A percentile compares a stretch with the other conserved stretches of the same genome.
These are phyloP conservation scores for Micrasema longulum DNA, from an alignment of 1,140 invertebrate genomes.

Conservation along the genomic window DNA sequence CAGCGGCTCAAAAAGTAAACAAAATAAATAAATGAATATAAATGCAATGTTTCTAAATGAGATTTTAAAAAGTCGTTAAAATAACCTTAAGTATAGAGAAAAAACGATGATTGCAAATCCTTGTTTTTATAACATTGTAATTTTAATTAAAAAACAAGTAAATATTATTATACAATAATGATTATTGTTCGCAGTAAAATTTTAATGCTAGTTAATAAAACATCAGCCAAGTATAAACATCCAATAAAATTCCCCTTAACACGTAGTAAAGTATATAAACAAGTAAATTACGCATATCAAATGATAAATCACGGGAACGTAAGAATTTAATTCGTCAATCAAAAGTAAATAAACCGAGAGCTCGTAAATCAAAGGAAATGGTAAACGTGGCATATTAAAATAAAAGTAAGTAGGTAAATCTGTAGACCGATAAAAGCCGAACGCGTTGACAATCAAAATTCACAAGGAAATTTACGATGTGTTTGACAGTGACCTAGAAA, in stretches of 20 bases:
- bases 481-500: slow-evolving; percentile 37
- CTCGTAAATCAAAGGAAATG: slow-evolving; percentile 19
- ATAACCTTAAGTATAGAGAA: too few species aligned
- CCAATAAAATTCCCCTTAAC: slow-evolving; percentile 28
- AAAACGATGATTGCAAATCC: too few species aligned
- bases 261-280: slow-evolving; percentile 19
- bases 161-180: not conserved
- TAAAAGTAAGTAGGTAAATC: slow-evolving; percentile 1
- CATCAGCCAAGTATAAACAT: not conserved
- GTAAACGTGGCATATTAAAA: slow-evolving; percentile 11
- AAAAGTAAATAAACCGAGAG: slow-evolving; percentile 16
- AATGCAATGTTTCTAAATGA: too few species aligned
- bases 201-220: not conserved
- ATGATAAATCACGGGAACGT: not conserved
- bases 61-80: too few species aligned
- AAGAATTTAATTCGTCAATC: slow-evolving; percentile 27
- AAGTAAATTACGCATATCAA: slow-evolving; percentile 14
- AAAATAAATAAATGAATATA: too few species aligned
- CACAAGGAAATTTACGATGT: slow-evolving; percentile 20
- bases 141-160: not conserved
- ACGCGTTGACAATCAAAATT: slow-evolving; percentile 27
- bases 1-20: too few species aligned
- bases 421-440: slow-evolving; percentile 6
- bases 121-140: not conserved
- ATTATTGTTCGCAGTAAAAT: too few species aligned